Percentiles rank a stretch among this genome's conserved stretches.
Conservation (phyloP, 1,140 invertebrate genomes). For the Neodiprion lecontei region DNA sequence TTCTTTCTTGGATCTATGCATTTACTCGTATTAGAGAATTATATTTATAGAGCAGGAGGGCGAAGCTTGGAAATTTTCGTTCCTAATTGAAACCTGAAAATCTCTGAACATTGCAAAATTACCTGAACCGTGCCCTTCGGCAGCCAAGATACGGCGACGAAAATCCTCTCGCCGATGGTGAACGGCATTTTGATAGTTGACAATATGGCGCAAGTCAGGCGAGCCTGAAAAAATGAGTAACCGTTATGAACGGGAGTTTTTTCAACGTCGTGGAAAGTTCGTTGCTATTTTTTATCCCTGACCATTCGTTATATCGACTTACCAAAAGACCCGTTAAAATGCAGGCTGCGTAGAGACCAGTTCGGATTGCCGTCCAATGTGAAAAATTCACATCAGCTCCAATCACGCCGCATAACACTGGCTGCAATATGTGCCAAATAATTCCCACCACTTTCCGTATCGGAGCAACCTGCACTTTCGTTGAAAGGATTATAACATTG, state of each 20-base stretch:
- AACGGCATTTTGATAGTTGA: constrained; percentile 38
- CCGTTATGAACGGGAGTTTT: neutral
- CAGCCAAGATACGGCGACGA: constrained; percentile 49
- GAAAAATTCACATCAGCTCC: constrained; percentile 50
- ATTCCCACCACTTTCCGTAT: constrained; percentile 37
- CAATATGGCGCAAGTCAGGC: constrained; percentile 35
- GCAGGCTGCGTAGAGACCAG: constrained; percentile 40
- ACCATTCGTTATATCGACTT: constrained; percentile 19
- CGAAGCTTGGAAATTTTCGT: too few species aligned
- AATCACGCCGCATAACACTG: constrained; percentile 50
- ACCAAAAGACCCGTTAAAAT: constrained; percentile 46
- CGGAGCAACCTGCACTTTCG: constrained; percentile 33
- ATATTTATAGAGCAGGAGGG: neutral
- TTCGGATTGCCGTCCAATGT: constrained; percentile 41
- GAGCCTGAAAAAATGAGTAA: constrained; percentile 36
- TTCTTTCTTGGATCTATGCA: too few species aligned
- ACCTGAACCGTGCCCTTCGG: constrained; percentile 57
- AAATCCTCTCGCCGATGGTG: constrained; percentile 47
- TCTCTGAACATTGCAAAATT: constrained; percentile 4
- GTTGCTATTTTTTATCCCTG: too few species aligned
- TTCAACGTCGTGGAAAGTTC: neutral
- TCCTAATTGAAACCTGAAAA: too few species aligned
- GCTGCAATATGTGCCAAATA: constrained; percentile 54
- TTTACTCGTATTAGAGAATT: neutral
- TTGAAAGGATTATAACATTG: neutral